Conservation (phyloP, 2,113 vertebrate genomes). For the Rhinichthys klamathensis region DNA sequence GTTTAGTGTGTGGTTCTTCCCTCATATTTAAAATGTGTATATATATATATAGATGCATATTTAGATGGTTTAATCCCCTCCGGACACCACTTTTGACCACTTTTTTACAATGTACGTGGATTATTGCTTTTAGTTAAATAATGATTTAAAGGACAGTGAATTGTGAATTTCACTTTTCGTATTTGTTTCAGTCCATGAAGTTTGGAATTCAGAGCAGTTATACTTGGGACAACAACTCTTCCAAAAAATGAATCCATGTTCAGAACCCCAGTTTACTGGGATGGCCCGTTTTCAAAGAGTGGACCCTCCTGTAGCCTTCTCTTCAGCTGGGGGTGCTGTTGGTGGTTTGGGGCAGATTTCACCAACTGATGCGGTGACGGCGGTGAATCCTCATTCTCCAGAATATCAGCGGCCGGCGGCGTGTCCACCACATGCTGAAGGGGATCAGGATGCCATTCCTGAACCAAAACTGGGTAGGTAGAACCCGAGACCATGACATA, state of each 20-base stretch:
- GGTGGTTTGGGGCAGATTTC: conserved; percentile 8
- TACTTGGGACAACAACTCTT: background rate
- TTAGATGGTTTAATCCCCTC: too few species aligned
- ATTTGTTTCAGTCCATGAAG: background rate
- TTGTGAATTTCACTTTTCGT: too few species aligned
- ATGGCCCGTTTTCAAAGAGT: background rate
- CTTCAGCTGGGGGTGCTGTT: background rate
- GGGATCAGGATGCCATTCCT: background rate
- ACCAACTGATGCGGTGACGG: background rate
- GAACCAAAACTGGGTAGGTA: background rate
- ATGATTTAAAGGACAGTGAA: too few species aligned
- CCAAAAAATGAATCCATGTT: background rate
- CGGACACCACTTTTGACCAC: too few species aligned
- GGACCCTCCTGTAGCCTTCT: background rate
- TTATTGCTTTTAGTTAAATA: too few species aligned
- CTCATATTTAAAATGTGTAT: too few species aligned
- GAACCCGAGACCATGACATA: background rate
- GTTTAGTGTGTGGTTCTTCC: too few species aligned
- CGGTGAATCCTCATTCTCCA: background rate
- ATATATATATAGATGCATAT: too few species aligned
- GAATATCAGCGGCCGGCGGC: background rate
- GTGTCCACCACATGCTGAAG: background rate
- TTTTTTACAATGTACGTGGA: too few species aligned
- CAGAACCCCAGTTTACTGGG: background rate
- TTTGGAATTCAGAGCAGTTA: background rate